Percentiles rank a stretch among this genome's conserved stretches.
Evolutionary conservation across 2,797 vertebrate genomes (phyloP).

Genomic region (Steatocranus sp.): DNA sequence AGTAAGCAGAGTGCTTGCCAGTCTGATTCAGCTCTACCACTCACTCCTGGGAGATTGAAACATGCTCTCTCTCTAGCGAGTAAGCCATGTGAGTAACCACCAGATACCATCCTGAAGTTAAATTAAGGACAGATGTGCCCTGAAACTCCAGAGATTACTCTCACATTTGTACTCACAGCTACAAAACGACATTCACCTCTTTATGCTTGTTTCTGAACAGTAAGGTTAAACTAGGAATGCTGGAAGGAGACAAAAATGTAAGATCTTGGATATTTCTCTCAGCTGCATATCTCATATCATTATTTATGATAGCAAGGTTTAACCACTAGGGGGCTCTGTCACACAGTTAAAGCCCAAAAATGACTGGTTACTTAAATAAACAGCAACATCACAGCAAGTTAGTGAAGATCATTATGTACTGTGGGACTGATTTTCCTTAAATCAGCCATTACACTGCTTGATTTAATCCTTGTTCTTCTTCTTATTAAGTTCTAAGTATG

Average conservation of each 20-base stretch:
- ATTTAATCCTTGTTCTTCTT: not conserved
- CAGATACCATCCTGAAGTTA: not conserved
- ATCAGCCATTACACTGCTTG: not conserved
- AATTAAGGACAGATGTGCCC: not conserved
- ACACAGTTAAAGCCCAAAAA: slow-evolving; percentile 1
- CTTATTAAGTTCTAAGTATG: not conserved
- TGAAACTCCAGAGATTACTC: not conserved
- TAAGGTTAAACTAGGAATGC: not conserved
- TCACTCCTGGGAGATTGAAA: slow-evolving; percentile 9
- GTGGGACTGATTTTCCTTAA: not conserved
- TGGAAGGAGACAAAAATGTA: not conserved
- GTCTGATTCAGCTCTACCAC: slow-evolving; percentile 39
- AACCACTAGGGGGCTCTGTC: slow-evolving; percentile 51
- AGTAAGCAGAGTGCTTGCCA: slow-evolving; percentile 21
- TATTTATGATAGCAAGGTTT: not conserved
- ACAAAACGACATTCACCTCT: not conserved
- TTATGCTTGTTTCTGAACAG: not conserved
- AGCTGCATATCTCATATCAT: not conserved
- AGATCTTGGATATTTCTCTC: not conserved
- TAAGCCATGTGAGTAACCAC: not conserved
- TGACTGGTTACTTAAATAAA: not conserved
- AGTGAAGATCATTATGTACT: not conserved
- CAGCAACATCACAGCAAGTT: not conserved
- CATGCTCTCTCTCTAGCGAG: not conserved
- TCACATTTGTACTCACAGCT: not conserved